Conservation (phyloP, 2,797 vertebrate genomes). For the Cynopterus sphinx region DNA sequence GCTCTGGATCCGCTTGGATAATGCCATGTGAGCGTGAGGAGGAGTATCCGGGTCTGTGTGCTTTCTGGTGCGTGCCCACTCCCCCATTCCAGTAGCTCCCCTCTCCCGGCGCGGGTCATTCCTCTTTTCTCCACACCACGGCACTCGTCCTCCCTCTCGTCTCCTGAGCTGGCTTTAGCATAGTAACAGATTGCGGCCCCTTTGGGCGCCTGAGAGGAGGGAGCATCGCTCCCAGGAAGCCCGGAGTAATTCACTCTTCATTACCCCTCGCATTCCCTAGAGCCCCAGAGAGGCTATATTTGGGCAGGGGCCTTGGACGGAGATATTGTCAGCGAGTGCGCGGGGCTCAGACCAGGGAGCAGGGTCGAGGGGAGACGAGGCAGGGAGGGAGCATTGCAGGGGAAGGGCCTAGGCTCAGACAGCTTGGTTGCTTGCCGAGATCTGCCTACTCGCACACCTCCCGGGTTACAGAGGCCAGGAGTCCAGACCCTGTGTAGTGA, state of each 20-base stretch:
- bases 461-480: not conserved
- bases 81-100: not conserved
- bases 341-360: not conserved
- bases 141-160: not conserved
- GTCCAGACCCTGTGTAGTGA: not conserved
- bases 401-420: not conserved
- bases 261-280: not conserved
- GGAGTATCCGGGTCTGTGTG: not conserved
- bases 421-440: not conserved
- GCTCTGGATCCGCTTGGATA: not conserved
- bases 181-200: not conserved
- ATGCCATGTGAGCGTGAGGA: fast-evolving
- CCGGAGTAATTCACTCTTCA: not conserved
- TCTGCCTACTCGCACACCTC: not conserved
- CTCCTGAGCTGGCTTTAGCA: not conserved
- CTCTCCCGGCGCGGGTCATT: not conserved
- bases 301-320: not conserved
- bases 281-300: not conserved
- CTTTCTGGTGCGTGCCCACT: not conserved
- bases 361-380: not conserved
- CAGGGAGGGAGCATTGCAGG: not conserved
- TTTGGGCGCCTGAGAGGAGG: not conserved
- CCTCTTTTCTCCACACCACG: not conserved
- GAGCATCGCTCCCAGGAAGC: not conserved
- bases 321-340: not conserved